A percentile compares a stretch with the other conserved stretches of the same genome.
Conservation (phyloP, 2,113 vertebrate species). For the Oreamnos americanus region DNA sequence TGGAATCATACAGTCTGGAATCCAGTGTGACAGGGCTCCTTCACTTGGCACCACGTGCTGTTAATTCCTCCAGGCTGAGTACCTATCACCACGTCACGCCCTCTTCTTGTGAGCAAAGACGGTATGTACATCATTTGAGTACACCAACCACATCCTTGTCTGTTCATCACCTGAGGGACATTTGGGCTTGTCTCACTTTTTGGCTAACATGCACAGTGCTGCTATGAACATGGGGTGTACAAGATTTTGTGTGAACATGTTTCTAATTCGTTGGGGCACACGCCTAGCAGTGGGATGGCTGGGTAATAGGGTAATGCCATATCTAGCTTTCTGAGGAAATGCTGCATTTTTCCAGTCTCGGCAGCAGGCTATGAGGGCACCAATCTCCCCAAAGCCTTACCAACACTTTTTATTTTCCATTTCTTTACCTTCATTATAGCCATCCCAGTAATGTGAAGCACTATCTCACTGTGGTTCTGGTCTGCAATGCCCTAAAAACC, state of each 20-base stretch:
- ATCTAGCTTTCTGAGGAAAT: not conserved
- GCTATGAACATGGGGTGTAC: not conserved
- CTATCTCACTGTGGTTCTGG: not conserved
- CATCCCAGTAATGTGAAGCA: not conserved
- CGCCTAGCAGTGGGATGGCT: not conserved
- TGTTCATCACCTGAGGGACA: not conserved
- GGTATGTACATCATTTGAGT: not conserved
- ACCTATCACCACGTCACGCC: rapidly evolving
- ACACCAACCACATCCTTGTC: not conserved
- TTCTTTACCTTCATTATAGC: not conserved
- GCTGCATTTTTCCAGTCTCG: not conserved
- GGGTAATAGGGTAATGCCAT: not conserved
- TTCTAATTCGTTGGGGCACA: not conserved
- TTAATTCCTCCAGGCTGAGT: not conserved
- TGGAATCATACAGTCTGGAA: rapidly evolving
- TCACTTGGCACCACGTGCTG: not conserved
- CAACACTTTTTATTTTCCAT: not conserved
- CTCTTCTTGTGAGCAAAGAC: not conserved
- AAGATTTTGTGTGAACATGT: not conserved
- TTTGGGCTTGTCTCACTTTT: not conserved
- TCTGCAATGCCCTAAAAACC: not conserved
- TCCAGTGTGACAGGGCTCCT: not conserved
- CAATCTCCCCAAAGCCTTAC: not conserved
- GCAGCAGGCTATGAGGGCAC: not conserved
- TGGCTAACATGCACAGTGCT: not conserved